phyloP scores from a whole-genome alignment of 2,113 vertebrate species.

The Carlito syrichta region DNA sequence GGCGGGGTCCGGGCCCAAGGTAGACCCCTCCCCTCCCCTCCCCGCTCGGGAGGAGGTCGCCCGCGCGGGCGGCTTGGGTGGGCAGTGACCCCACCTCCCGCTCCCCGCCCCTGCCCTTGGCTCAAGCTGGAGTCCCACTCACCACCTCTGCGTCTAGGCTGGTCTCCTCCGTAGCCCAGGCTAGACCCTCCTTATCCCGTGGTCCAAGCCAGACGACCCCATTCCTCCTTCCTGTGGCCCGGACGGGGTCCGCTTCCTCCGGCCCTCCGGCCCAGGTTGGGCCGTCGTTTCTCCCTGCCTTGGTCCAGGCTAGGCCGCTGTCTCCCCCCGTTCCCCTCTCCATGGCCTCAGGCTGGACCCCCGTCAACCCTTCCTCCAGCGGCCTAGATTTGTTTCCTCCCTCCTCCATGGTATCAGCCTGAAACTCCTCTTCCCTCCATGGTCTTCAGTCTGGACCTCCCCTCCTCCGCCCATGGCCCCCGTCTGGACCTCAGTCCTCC shows the following conservation, averaged over 20 bases:
- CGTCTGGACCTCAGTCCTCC: background rate
- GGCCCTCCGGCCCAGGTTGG: background rate
- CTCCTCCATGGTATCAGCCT: background rate
- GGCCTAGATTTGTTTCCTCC: background rate
- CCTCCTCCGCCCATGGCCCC: background rate
- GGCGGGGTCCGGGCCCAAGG: slow-evolving; percentile 30
- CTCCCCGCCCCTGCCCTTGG: background rate
- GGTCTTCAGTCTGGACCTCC: background rate
- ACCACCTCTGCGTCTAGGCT: background rate
- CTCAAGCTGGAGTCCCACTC: background rate
- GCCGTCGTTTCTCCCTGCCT: background rate
- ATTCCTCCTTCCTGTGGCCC: background rate
- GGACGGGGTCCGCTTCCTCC: background rate
- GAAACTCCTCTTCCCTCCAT: background rate
- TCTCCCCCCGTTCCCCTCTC: background rate
- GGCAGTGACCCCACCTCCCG: background rate
- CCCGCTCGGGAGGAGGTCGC: background rate
- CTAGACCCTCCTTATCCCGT: background rate
- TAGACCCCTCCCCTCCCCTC: background rate
- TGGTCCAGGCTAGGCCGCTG: background rate
- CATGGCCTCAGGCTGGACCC: background rate
- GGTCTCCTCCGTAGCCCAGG: background rate
- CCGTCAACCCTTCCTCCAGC: background rate
- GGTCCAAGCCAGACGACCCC: background rate
- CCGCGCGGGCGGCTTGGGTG: background rate